Percentiles rank a stretch among this genome's conserved stretches.
phyloP scores from a whole-genome alignment of 2,113 vertebrate genomes.

The Gnathonemus echidnorhynchus region DNA sequence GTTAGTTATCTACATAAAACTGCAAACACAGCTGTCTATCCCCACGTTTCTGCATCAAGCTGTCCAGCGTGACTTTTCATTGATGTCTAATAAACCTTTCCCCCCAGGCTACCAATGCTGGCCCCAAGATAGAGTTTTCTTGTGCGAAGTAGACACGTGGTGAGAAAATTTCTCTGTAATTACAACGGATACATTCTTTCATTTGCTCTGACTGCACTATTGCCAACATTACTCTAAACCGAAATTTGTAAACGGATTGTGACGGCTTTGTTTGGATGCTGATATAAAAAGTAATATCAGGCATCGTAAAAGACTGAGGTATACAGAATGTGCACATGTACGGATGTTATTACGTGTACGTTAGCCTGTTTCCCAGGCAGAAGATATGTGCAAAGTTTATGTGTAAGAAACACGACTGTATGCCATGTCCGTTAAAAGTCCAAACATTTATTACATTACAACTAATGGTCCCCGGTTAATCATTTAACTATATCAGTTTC shows the following conservation, averaged over 20 bases:
- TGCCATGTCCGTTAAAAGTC: not conserved
- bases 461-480: not conserved
- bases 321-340: not conserved
- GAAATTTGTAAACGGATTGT: not conserved
- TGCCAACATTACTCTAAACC: not conserved
- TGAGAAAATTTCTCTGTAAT: not conserved
- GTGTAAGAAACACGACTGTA: not conserved
- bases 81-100: not conserved
- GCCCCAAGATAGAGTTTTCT: not conserved
- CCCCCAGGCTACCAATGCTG: not conserved
- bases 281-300: not conserved
- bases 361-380: not conserved
- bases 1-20: not conserved
- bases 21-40: not conserved
- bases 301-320: not conserved
- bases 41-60: not conserved
- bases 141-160: not conserved
- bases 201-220: not conserved
- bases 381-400: not conserved
- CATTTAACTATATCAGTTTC: slow-evolving; percentile 1
- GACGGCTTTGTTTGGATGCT: not conserved
- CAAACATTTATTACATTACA: slow-evolving; percentile 10
- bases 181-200: not conserved
- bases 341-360: not conserved
- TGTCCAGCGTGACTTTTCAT: not conserved